Conservation (phyloP, 2,888 invertebrate species). For the Mythimna loreyi region DNA sequence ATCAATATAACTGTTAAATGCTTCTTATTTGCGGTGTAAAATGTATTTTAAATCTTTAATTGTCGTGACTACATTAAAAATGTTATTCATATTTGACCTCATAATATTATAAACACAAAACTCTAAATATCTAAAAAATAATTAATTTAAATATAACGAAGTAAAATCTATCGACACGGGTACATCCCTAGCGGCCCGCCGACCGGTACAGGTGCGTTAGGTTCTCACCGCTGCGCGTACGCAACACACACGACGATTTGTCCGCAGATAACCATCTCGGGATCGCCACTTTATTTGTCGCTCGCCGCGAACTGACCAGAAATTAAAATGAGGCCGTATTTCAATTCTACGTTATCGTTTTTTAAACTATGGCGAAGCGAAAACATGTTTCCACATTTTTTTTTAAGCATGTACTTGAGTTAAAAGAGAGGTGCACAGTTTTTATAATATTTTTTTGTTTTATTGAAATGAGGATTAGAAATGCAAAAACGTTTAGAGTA, state of each 20-base stretch:
- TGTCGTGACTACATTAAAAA: background rate
- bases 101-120: background rate
- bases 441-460: slow-evolving; percentile 23
- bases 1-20: too few species aligned
- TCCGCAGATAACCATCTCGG: slow-evolving; percentile 79
- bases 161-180: slow-evolving; percentile 45
- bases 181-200: slow-evolving; percentile 77
- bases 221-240: slow-evolving; percentile 83
- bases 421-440: slow-evolving; percentile 28
- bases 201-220: slow-evolving; percentile 88
- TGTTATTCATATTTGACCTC: too few species aligned
- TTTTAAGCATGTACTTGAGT: slow-evolving; percentile 33
- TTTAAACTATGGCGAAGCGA: slow-evolving; percentile 43
- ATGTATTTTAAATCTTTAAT: too few species aligned
- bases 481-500: slow-evolving; percentile 35
- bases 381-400: slow-evolving; percentile 26
- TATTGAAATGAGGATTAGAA: slow-evolving; percentile 28
- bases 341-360: slow-evolving; percentile 56
- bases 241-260: slow-evolving; percentile 81
- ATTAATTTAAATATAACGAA: background rate
- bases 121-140: background rate
- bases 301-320: slow-evolving; percentile 62
- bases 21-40: too few species aligned
- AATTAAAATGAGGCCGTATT: slow-evolving; percentile 61
- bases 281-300: slow-evolving; percentile 79